Base-by-base conservation (phyloP, 2,113 vertebrate genomes). In the Lagopus muta region DNA sequence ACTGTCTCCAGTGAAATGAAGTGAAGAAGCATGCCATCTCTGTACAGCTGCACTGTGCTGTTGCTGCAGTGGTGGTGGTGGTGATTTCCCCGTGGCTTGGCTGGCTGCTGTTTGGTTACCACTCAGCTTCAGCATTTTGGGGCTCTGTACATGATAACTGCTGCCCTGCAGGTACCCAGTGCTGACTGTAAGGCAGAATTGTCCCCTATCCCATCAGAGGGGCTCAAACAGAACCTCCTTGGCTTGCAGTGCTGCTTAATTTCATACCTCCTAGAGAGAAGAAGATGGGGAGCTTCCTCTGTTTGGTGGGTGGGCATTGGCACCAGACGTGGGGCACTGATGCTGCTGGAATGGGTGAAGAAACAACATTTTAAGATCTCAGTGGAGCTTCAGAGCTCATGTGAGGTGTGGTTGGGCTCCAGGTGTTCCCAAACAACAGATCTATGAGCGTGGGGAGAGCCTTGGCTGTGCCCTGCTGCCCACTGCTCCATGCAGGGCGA, bases 121-220 rank as follows among this genome's bases (percentile, higher is more conserved):
- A 42, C 87, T n/a, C 62, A 42, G 42, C 72, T 19, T 19, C 34
- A 36, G 30, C 2, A 0, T 42, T 50, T 19, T 18, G 72, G 73
- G 45, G 47, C 15, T n/a, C 20, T 83, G 4, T 13, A 0, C 2
- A 42, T 20, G 65, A 18, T 76, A n/a, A 57, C 86, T 21, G 76
- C 58, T 79, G 28, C 72, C 76, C 42, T 72, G 25, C 6, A 14
- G 52, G 73, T 9, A 50, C 34, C 34, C 22, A 13, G 0, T 50
- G 73, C 4, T 50, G 2, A 27, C 88, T 34, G 12, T 14, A 21
- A 18, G 75, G 11, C 74, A 10, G 38, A 93, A 34, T 55, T 10
- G 2, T 28, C 52, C 24, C 38, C 4, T 30, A 1, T 11, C 0
- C 0, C 43, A 45, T 45, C 38, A 43, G 17, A 52, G 25, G 25